phyloP scores from a whole-genome alignment of 2,888 invertebrate genomes.

The Polydrusus pterygomalis region DNA sequence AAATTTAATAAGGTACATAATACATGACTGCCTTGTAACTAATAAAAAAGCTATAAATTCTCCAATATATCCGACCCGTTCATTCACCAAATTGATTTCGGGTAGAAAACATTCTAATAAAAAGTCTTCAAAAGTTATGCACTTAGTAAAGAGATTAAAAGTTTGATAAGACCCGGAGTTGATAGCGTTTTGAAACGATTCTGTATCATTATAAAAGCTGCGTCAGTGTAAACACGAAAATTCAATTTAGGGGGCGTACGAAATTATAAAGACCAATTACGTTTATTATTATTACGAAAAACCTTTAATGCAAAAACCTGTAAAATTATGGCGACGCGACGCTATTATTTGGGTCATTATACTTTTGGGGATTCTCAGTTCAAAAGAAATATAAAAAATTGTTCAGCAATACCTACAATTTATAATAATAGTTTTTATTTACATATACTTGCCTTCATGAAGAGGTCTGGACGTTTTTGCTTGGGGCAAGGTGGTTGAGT shows the following conservation, averaged over 20 bases:
- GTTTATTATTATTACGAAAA: not conserved
- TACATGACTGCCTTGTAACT: slow-evolving; percentile 53
- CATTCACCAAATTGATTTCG: slow-evolving; percentile 64
- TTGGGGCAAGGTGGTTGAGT: too few relatives aligned
- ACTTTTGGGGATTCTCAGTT: too few relatives aligned
- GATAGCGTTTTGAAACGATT: slow-evolving; percentile 60
- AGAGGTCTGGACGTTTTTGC: too few relatives aligned
- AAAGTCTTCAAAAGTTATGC: slow-evolving; percentile 61
- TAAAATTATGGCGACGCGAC: not conserved
- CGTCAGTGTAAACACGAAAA: slow-evolving; percentile 67
- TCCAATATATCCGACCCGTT: slow-evolving; percentile 61
- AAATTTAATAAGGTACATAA: slow-evolving; percentile 54
- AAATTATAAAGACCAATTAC: slow-evolving; percentile 22
- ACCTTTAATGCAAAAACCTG: slow-evolving; percentile 3
- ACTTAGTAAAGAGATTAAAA: slow-evolving; percentile 65
- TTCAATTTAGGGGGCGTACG: slow-evolving; percentile 69
- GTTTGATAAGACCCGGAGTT: slow-evolving; percentile 59
- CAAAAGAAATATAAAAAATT: too few relatives aligned
- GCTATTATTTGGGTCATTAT: too few relatives aligned
- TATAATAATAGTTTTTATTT: too few relatives aligned
- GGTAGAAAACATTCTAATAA: slow-evolving; percentile 62
- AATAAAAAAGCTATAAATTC: slow-evolving; percentile 60
- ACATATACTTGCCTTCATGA: too few relatives aligned
- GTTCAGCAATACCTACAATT: too few relatives aligned
- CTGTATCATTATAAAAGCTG: slow-evolving; percentile 64